Conservation (phyloP, 64 coral and sea anemone genomes). For the Stylophora pistillata region DNA sequence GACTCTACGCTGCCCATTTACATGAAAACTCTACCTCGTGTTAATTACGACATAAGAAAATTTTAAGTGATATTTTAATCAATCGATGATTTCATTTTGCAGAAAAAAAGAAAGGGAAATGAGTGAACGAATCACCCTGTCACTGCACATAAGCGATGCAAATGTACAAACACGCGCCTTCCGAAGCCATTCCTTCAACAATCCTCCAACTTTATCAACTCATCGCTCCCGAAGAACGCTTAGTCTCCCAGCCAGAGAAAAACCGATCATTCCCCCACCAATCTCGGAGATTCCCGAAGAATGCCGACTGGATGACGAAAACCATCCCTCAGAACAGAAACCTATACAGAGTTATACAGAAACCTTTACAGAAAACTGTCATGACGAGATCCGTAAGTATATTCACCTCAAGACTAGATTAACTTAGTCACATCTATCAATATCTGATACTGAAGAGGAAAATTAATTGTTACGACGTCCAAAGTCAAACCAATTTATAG, state of each 20-base stretch:
- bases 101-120: background rate
- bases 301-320: background rate
- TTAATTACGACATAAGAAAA: background rate
- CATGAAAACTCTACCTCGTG: background rate
- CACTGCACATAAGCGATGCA: background rate
- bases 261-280: conserved; percentile 52
- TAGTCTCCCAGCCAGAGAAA: conserved; percentile 69
- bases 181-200: conserved; percentile 61
- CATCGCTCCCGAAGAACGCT: conserved; percentile 67
- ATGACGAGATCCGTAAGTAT: background rate
- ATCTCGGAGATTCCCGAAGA: conserved; percentile 27
- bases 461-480: too few relatives aligned
- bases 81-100: background rate
- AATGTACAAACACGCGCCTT: conserved; percentile 40
- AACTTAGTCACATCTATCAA: background rate
- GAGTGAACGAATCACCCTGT: conserved; percentile 37
- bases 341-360: background rate
- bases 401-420: background rate
- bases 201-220: conserved; percentile 24
- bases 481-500: too few relatives aligned
- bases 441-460: too few relatives aligned
- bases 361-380: background rate
- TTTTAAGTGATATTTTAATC: background rate
- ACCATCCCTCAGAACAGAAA: background rate
- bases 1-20: background rate